Evolutionary conservation across 2,797 vertebrate species (phyloP).

Genomic region (Lagorchestes hirsutus): DNA sequence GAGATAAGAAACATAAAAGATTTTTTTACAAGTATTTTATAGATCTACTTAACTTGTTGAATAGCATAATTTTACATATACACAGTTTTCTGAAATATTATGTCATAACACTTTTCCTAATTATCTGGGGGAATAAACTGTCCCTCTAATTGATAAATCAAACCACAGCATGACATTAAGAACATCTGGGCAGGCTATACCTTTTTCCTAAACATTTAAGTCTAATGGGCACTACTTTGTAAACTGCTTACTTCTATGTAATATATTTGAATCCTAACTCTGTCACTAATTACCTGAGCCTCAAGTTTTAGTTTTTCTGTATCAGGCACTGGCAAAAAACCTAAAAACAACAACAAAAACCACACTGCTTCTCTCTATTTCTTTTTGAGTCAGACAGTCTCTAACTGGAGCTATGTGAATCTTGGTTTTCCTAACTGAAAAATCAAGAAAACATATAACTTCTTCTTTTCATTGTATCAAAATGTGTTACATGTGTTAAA

Average conservation of each 20-base stretch:
- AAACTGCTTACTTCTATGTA: slow-evolving; percentile 46
- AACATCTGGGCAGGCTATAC: slow-evolving; percentile 1
- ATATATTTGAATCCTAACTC: not conserved
- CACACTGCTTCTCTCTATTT: not conserved
- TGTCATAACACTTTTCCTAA: not conserved
- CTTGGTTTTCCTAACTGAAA: not conserved
- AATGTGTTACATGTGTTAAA: not conserved
- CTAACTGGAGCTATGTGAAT: not conserved
- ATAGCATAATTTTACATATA: not conserved
- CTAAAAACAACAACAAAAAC: not conserved
- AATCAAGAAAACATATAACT: not conserved
- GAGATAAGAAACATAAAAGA: not conserved
- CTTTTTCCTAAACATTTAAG: slow-evolving; percentile 21
- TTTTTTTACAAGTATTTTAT: not conserved
- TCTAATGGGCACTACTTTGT: not conserved
- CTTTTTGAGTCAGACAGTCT: not conserved
- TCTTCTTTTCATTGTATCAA: not conserved
- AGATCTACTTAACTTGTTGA: not conserved
- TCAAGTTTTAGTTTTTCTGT: not conserved
- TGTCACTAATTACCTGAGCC: not conserved
- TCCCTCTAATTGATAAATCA: slow-evolving; percentile 34
- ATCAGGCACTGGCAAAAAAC: not conserved
- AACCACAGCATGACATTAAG: slow-evolving; percentile 35
- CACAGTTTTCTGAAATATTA: not conserved
- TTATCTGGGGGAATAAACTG: not conserved